Conservation (phyloP, 2,113 vertebrate species). For the Hypomesus transpacificus region DNA sequence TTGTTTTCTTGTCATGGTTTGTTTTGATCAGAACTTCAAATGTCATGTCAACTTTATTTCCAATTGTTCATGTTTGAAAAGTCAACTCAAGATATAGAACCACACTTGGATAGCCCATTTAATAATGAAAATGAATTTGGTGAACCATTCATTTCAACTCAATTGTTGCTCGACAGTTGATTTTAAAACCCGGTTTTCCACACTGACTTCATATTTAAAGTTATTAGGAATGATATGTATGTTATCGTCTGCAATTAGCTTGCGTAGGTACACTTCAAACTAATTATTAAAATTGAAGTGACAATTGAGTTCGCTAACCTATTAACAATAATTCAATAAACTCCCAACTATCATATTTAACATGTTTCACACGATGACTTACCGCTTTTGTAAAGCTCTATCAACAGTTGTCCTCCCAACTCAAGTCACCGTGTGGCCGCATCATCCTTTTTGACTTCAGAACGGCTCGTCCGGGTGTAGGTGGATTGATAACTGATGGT, state of each 20-base stretch:
- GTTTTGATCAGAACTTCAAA: slow-evolving; percentile 27
- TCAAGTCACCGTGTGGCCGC: slow-evolving; percentile 9
- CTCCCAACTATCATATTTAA: background rate
- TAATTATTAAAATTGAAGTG: too few species aligned
- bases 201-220: background rate
- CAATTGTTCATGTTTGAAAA: background rate
- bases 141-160: too few species aligned
- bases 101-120: background rate
- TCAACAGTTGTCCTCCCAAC: background rate
- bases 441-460: slow-evolving; percentile 32
- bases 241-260: too few species aligned
- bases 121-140: too few species aligned
- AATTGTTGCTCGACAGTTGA: background rate
- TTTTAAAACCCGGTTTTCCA: background rate
- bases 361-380: background rate
- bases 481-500: background rate
- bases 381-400: slow-evolving; percentile 41
- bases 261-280: too few species aligned
- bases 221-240: background rate
- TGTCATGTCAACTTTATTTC: background rate
- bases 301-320: background rate
- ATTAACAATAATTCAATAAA: background rate
- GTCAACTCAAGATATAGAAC: background rate
- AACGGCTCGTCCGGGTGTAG: slow-evolving; percentile 8
- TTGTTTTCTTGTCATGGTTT: slow-evolving; percentile 41